Evolutionary conservation across 2,888 invertebrate genomes (phyloP).

Genomic region (Dicycla oo): DNA sequence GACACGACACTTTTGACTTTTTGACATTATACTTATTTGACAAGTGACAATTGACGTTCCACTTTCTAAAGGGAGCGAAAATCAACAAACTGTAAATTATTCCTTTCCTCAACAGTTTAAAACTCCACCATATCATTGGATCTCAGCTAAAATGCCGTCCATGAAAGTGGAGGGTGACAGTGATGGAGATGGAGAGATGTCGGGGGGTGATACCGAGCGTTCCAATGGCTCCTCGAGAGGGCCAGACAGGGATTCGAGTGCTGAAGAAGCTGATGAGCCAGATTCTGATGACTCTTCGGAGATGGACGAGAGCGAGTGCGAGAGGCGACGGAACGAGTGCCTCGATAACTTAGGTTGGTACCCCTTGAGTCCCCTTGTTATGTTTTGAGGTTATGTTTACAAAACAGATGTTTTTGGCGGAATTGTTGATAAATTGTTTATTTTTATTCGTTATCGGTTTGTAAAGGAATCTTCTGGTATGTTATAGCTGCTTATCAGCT

Average conservation of each 20-base stretch:
- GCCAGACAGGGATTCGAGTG: conserved; percentile 93
- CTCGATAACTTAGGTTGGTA: conserved; percentile 93
- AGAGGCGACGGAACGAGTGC: conserved; percentile 95
- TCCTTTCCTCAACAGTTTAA: neutral
- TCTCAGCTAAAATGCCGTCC: conserved; percentile 89
- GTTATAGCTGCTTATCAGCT: neutral
- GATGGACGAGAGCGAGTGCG: conserved; percentile 98
- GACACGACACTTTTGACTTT: conserved; percentile 32
- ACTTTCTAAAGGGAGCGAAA: conserved; percentile 70
- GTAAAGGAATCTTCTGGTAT: conserved; percentile 1
- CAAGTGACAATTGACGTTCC: conserved; percentile 56
- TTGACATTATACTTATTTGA: conserved; percentile 26
- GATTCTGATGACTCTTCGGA: conserved; percentile 96
- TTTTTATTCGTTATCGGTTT: conserved; percentile 25
- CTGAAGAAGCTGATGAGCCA: conserved; percentile 94
- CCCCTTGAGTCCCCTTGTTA: conserved; percentile 27
- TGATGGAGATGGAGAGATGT: conserved; percentile 92
- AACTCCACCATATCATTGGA: neutral
- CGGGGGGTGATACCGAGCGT: conserved; percentile 93
- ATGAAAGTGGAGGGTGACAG: conserved; percentile 92
- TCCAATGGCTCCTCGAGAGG: conserved; percentile 92
- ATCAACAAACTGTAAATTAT: conserved; percentile 50
- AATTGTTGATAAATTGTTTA: conserved; percentile 52
- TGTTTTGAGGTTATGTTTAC: conserved; percentile 89
- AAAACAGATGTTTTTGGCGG: conserved; percentile 74